These are phyloP conservation scores for Agonopterix subpropinquella DNA, from an alignment of 2,888 invertebrate species.

Conservation along the genomic window DNA sequence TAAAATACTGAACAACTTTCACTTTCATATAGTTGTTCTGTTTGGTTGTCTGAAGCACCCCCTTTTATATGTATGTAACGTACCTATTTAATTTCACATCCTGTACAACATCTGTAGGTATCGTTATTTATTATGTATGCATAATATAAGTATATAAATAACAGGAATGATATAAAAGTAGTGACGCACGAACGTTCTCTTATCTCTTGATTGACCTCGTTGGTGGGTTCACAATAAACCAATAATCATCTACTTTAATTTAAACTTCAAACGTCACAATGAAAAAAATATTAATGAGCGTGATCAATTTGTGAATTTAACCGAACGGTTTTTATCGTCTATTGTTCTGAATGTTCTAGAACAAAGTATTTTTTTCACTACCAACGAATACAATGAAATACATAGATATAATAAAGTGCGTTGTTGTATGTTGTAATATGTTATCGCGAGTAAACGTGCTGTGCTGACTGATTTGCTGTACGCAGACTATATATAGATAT, in stretches of 20 bases:
- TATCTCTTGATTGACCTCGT: constrained; percentile 60
- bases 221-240: constrained; percentile 44
- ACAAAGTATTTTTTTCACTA: background rate
- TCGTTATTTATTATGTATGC: too few relatives aligned
- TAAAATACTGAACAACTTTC: too few relatives aligned
- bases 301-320: constrained; percentile 1
- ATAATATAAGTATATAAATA: constrained; percentile 4
- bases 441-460: too few relatives aligned
- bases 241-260: constrained; percentile 48
- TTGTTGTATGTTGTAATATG: too few relatives aligned
- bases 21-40: too few relatives aligned
- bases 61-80: too few relatives aligned
- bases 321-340: too few relatives aligned
- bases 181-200: constrained; percentile 52
- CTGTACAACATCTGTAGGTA: too few relatives aligned
- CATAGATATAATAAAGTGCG: background rate
- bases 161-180: constrained; percentile 16
- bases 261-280: constrained; percentile 28
- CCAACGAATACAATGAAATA: background rate
- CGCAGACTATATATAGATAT: too few relatives aligned
- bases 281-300: constrained; percentile 3
- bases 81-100: too few relatives aligned
- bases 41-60: too few relatives aligned
- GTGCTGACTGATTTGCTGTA: too few relatives aligned
- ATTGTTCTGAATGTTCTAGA: background rate